A percentile compares a stretch with the other conserved stretches of the same genome.
Conservation (phyloP, 2,797 vertebrate species). For the Acrossocheilus fasciatus region DNA sequence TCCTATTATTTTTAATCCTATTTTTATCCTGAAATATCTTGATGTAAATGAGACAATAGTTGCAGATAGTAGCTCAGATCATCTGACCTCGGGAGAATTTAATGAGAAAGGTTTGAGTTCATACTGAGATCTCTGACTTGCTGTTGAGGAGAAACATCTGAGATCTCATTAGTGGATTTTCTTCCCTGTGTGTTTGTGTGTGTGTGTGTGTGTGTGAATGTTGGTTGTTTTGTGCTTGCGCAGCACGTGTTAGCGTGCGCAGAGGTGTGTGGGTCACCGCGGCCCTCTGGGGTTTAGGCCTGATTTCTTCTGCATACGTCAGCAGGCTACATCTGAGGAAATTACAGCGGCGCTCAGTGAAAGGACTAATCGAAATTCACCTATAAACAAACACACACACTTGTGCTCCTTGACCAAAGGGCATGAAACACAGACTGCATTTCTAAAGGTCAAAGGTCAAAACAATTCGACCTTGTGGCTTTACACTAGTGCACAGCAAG, state of each 20-base stretch:
- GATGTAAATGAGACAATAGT: neutral
- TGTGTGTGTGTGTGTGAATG: slow-evolving; percentile 5
- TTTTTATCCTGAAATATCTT: neutral
- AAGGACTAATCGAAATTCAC: slow-evolving; percentile 18
- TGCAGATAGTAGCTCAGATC: neutral
- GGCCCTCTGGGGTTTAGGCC: slow-evolving; percentile 37
- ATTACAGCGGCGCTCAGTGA: slow-evolving; percentile 27
- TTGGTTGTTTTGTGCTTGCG: slow-evolving; percentile 25
- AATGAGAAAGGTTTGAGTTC: neutral
- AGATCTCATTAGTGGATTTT: neutral
- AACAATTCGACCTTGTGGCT: neutral
- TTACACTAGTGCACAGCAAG: neutral
- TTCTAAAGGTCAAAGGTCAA: slow-evolving; percentile 30
- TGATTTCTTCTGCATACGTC: slow-evolving; percentile 48
- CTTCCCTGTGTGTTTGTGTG: neutral
- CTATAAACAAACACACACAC: slow-evolving; percentile 29
- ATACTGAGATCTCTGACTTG: neutral
- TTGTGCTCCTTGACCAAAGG: neutral
- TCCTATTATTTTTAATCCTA: no score
- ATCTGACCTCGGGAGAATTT: neutral
- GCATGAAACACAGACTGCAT: neutral
- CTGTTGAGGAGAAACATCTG: neutral
- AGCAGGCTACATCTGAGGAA: slow-evolving; percentile 39
- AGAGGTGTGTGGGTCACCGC: slow-evolving; percentile 38
- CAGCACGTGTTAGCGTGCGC: neutral